Percentiles rank a stretch among this genome's conserved stretches.
These are phyloP conservation scores for Plusia festucae DNA, from an alignment of 2,888 invertebrate species.

Conservation along the genomic window DNA sequence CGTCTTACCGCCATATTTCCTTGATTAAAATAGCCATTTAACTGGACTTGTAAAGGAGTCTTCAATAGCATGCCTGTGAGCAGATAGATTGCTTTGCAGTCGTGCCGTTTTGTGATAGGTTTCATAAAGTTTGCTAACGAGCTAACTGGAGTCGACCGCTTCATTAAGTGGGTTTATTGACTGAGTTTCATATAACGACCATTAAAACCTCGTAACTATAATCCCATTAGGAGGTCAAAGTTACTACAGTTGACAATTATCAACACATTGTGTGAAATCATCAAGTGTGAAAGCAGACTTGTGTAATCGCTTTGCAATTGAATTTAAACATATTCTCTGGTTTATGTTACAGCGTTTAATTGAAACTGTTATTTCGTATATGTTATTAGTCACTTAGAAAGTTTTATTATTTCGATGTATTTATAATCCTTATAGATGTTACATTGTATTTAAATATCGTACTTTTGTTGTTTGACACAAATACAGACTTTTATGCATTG, in stretches of 20 bases:
- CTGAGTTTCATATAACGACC: conserved; percentile 41
- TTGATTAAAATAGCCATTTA: conserved; percentile 17
- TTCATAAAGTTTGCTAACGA: conserved; percentile 60
- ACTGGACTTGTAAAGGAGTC: conserved; percentile 22
- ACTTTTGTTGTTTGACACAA: not conserved
- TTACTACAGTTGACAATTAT: conserved; percentile 26
- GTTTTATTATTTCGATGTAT: not conserved
- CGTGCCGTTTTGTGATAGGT: conserved; percentile 51
- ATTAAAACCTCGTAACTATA: conserved; percentile 36
- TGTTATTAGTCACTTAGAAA: not conserved
- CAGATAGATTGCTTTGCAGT: conserved; percentile 19
- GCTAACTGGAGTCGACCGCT: conserved; percentile 50
- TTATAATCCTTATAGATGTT: too few species aligned
- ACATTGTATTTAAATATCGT: too few species aligned
- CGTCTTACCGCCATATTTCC: conserved; percentile 14
- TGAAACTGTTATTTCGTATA: not conserved
- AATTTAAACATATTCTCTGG: not conserved
- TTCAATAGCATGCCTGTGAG: conserved; percentile 23
- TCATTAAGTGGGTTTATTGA: conserved; percentile 55
- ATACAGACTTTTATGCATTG: not conserved
- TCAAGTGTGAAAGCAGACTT: not conserved
- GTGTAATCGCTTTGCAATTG: not conserved
- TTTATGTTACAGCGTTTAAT: not conserved
- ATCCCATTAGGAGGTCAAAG: conserved; percentile 33
- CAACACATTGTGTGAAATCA: conserved; percentile 19